Base-by-base conservation (phyloP, 2,113 vertebrate species). In the Nerophis lumbriciformis region DNA sequence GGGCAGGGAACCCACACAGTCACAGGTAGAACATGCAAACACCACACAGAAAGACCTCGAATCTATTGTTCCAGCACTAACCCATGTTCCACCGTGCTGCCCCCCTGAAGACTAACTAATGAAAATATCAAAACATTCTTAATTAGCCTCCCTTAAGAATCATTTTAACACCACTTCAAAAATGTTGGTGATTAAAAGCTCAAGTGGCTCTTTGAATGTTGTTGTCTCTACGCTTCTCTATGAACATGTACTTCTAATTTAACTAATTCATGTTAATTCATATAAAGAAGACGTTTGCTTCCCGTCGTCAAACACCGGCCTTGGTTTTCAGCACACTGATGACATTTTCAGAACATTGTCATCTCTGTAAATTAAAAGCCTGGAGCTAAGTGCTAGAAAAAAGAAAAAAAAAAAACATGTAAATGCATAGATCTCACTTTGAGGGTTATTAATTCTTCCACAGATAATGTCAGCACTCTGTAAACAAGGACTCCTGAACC, bases 41-140 rank as follows among this genome's bases (percentile, higher is more conserved):
- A 19, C 19, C 19, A 19, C 19, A 19, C 19, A 19, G 19, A 19
- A 19, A 19, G 19, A 19, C 19, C 19, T 19, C 2, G 19, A 19
- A 19, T 2, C 19, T 19, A 19, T 19, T 19, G 19, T 19, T 19
- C 19, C 19, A 19, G 19, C 19, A 19, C 19, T 19, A 19, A 19
- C 19, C 19, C 19, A 1, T 19, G 19, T 19, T 19, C 19, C 19
- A 19, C 19, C 19, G 19, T 19, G 19, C 19, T 19, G 19, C 19
- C 19, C 19, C 63, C 56, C 13, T 15, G 4, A 39, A 49, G 73
- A 79, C 67, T 59, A 77, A 73, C 52, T 69, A 53, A 57, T 76
- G 48, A 59, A 72, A 76, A 68, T 76, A 79, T 73, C 60, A 19
- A 71, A 81, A 81, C 53, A 65, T 63, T 74, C 49, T 28, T 73